Conservation (phyloP, 2,113 vertebrate species). For the Neopipo cinnamomea region DNA sequence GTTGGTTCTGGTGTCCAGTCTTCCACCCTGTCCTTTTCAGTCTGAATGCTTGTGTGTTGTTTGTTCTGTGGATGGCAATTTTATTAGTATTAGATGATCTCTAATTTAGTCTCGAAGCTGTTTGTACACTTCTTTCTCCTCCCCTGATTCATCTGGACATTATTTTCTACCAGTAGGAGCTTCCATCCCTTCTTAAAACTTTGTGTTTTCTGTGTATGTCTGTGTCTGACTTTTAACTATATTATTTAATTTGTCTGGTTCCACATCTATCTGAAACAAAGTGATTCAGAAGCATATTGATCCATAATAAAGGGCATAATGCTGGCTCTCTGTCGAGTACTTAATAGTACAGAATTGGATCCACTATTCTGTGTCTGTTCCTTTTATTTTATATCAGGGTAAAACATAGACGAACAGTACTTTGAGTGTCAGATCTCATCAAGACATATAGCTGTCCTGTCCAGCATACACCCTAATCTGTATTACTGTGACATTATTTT, state of each 20-base stretch:
- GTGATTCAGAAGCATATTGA: neutral
- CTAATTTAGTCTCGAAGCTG: neutral
- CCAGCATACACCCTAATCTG: neutral
- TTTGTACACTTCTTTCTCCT: neutral
- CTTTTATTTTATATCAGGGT: neutral
- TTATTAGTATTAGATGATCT: neutral
- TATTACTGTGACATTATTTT: neutral
- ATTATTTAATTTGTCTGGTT: neutral
- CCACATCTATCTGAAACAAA: neutral
- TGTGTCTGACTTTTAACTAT: neutral
- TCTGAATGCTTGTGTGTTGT: neutral
- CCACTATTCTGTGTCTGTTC: neutral
- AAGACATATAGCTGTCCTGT: neutral
- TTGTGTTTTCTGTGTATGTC: neutral
- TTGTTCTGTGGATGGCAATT: neutral
- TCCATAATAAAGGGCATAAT: neutral
- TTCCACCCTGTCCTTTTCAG: neutral
- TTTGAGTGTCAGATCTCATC: neutral
- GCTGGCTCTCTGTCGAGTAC: neutral
- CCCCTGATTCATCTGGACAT: neutral
- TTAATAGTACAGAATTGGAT: neutral
- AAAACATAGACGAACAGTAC: neutral
- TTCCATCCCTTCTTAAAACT: neutral
- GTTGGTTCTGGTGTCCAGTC: neutral
- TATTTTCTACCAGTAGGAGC: neutral